These are phyloP conservation scores for Sipha flava DNA, from an alignment of 1,140 invertebrate species.

Conservation along the genomic window DNA sequence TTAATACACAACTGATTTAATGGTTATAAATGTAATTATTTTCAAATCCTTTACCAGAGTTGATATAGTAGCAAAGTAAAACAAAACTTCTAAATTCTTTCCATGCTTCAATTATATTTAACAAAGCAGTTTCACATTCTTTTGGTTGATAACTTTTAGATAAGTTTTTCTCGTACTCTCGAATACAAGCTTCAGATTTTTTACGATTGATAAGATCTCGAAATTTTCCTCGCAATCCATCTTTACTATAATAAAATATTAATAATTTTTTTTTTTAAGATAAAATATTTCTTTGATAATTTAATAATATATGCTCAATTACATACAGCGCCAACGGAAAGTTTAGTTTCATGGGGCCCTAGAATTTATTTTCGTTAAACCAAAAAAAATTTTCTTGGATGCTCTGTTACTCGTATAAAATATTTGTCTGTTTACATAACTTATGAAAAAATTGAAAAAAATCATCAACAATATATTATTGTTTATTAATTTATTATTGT, in stretches of 20 bases:
- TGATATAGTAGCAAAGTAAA: background rate
- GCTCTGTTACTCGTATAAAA: no score
- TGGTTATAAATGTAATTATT: background rate
- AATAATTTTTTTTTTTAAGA: background rate
- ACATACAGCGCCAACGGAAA: no score
- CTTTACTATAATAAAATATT: background rate
- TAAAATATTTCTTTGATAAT: background rate
- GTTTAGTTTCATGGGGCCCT: no score
- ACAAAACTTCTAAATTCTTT: background rate
- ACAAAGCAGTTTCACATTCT: background rate
- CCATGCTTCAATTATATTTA: background rate
- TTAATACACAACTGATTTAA: background rate
- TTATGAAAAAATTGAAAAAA: no score
- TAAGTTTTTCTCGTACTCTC: background rate
- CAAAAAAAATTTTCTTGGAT: no score
- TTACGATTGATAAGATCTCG: conserved; percentile 7
- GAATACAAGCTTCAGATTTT: conserved; percentile 21
- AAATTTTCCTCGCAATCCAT: background rate
- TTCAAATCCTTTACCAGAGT: background rate
- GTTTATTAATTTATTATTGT: no score
- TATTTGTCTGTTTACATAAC: no score
- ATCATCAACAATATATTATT: no score
- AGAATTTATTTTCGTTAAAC: no score
- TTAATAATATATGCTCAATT: no score
- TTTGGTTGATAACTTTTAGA: background rate